Percentiles rank a stretch among this genome's conserved stretches.
Conservation (phyloP, 2,888 invertebrate species). For the Acleris cristana region DNA sequence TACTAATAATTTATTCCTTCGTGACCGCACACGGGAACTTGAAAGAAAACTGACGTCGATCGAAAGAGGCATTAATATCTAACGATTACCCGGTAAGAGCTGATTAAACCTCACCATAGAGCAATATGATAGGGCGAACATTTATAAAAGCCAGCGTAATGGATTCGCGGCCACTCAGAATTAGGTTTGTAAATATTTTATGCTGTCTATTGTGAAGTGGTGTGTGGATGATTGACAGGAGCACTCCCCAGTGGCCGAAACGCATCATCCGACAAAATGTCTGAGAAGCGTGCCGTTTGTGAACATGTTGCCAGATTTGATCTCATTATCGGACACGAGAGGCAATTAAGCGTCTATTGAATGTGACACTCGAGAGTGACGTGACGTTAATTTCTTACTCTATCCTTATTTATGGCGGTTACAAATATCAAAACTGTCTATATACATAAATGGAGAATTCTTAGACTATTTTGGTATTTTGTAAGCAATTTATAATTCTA, state of each 20-base stretch:
- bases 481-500: too few relatives aligned
- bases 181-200: slow-evolving; percentile 81
- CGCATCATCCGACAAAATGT: slow-evolving; percentile 42
- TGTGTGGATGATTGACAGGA: slow-evolving; percentile 73
- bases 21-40: slow-evolving; percentile 70
- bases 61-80: slow-evolving; percentile 63
- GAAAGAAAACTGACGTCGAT: slow-evolving; percentile 49
- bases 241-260: slow-evolving; percentile 56
- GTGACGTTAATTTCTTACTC: background rate
- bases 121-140: slow-evolving; percentile 61
- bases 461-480: too few relatives aligned
- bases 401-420: too few relatives aligned
- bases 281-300: slow-evolving; percentile 32
- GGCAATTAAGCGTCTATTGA: slow-evolving; percentile 31
- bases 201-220: slow-evolving; percentile 66
- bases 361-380: slow-evolving; percentile 6
- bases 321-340: slow-evolving; percentile 25
- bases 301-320: slow-evolving; percentile 34
- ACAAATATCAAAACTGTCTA: too few relatives aligned
- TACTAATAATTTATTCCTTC: slow-evolving; percentile 64
- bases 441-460: too few relatives aligned
- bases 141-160: slow-evolving; percentile 73
- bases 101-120: slow-evolving; percentile 62
- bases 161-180: slow-evolving; percentile 73
- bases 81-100: slow-evolving; percentile 65